Conservation (phyloP, 1,140 invertebrate genomes). For the Helicoverpa armigera region DNA sequence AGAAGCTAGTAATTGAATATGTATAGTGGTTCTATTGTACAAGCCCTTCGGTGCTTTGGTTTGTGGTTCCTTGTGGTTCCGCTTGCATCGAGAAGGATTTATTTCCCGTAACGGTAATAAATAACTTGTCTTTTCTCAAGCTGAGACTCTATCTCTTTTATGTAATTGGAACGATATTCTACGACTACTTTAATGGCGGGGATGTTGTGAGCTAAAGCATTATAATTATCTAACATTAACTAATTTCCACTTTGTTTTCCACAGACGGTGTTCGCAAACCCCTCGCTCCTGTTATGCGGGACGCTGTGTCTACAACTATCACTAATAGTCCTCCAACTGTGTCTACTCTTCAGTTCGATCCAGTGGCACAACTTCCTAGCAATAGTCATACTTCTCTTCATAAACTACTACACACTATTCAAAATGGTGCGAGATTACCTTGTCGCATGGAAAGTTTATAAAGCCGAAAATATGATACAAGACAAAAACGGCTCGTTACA, state of each 20-base stretch:
- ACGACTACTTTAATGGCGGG: too few species aligned
- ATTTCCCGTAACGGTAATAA: too few species aligned
- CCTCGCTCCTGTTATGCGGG: slow-evolving; percentile 92
- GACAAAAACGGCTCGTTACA: slow-evolving; percentile 80
- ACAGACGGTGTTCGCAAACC: slow-evolving; percentile 95
- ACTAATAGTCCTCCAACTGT: slow-evolving; percentile 92
- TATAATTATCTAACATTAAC: background rate
- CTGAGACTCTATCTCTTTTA: too few species aligned
- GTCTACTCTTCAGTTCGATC: slow-evolving; percentile 91
- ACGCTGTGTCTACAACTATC: slow-evolving; percentile 91
- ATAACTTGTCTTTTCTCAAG: too few species aligned
- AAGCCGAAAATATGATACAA: slow-evolving; percentile 91
- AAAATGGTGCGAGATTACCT: slow-evolving; percentile 95
- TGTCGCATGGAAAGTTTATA: slow-evolving; percentile 93
- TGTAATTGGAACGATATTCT: too few species aligned
- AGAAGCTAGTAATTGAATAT: too few species aligned
- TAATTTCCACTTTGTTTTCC: background rate
- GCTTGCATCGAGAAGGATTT: too few species aligned
- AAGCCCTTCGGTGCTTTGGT: too few species aligned
- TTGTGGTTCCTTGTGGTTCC: too few species aligned
- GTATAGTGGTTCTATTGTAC: too few species aligned
- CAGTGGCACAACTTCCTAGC: slow-evolving; percentile 98
- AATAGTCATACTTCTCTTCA: slow-evolving; percentile 93
- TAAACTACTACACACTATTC: slow-evolving; percentile 97
- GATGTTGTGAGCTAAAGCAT: too few species aligned